Evolutionary conservation across 2,888 invertebrate genomes (phyloP).

Genomic region (Oxycera nigricornis): DNA sequence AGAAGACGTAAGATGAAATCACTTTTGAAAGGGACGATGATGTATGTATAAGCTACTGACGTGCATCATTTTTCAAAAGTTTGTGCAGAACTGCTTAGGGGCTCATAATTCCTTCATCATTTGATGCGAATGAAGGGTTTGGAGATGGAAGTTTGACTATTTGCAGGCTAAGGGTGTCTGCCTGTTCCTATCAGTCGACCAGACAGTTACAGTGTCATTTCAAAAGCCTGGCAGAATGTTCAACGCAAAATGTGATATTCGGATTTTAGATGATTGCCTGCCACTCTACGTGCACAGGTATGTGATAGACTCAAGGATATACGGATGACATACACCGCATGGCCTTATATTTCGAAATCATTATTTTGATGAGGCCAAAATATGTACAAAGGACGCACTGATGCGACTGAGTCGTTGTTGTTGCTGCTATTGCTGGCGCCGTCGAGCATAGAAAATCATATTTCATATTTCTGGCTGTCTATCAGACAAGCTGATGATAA

Average conservation of each 20-base stretch:
- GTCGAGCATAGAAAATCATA: too few species aligned
- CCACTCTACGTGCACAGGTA: not conserved
- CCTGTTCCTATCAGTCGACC: not conserved
- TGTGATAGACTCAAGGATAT: not conserved
- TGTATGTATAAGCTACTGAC: constrained; percentile 10
- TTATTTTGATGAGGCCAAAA: not conserved
- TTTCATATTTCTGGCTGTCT: too few species aligned
- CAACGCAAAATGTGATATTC: not conserved
- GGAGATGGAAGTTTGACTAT: not conserved
- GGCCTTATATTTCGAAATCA: not conserved
- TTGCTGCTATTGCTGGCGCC: too few species aligned
- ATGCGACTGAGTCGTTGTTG: too few species aligned
- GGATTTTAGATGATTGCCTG: not conserved
- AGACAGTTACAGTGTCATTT: not conserved
- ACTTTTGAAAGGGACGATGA: not conserved
- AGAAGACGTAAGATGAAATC: not conserved
- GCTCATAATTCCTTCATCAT: not conserved
- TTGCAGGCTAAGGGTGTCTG: not conserved
- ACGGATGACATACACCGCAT: constrained; percentile 7
- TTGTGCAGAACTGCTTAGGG: not conserved
- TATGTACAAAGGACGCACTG: not conserved
- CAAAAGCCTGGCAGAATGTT: not conserved
- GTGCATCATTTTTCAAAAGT: constrained; percentile 5
- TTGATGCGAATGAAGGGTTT: not conserved
- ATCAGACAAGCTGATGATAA: too few species aligned